These are phyloP conservation scores for Tenualosa thibaudeaui DNA, from an alignment of 2,797 vertebrate species.

Conservation along the genomic window DNA sequence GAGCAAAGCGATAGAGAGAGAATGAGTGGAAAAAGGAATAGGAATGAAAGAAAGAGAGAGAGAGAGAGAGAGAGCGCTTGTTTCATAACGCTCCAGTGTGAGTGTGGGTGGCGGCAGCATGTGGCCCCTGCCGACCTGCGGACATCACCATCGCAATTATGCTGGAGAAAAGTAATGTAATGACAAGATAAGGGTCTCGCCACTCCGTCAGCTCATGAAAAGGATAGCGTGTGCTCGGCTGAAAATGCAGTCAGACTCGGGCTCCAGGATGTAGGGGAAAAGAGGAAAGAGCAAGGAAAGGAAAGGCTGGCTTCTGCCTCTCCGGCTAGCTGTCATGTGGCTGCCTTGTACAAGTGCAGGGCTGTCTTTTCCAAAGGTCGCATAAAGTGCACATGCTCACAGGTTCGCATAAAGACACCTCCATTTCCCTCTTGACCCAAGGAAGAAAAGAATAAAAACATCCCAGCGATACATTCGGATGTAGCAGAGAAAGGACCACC, in stretches of 20 bases:
- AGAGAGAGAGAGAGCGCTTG: conserved; percentile 17
- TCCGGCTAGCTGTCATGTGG: background rate
- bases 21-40: background rate
- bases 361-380: conserved; percentile 9
- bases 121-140: conserved; percentile 59
- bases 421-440: background rate
- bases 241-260: background rate
- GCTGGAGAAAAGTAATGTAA: conserved; percentile 61
- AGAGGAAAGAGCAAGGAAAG: background rate
- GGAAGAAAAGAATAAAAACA: background rate
- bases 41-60: background rate
- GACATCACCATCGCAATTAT: conserved; percentile 72
- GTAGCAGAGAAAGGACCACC: background rate
- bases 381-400: background rate
- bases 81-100: conserved; percentile 42
- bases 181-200: conserved; percentile 43
- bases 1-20: conserved; percentile 1
- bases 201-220: conserved; percentile 15
- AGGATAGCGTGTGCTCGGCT: background rate
- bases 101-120: conserved; percentile 13
- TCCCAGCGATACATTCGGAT: background rate
- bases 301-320: background rate
- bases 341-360: conserved; percentile 19
- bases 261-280: background rate
- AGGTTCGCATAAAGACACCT: background rate